Conservation (phyloP, 2,113 vertebrate species). For the Cyphomyrus plagiostoma region DNA sequence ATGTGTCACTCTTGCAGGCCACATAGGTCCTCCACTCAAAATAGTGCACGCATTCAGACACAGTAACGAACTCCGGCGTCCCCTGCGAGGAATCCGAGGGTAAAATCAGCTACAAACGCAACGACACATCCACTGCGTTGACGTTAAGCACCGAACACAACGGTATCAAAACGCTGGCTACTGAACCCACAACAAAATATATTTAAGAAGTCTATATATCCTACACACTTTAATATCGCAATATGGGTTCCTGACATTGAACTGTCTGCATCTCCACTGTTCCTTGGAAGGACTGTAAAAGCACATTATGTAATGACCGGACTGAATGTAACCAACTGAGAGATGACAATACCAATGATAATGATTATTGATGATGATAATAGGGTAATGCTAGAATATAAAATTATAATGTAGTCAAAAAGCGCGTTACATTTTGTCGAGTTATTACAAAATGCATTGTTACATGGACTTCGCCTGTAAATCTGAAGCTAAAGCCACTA, state of each 20-base stretch:
- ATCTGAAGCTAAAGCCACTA: neutral
- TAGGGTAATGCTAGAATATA: neutral
- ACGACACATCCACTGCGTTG: neutral
- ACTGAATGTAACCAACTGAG: neutral
- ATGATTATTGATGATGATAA: neutral
- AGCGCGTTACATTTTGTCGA: neutral
- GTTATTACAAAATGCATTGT: neutral
- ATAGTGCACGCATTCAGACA: conserved; percentile 82
- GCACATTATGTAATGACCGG: neutral
- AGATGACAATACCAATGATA: neutral
- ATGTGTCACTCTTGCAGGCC: conserved; percentile 78
- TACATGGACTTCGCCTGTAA: neutral
- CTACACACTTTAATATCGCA: neutral
- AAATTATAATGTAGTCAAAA: neutral
- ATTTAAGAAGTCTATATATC: neutral
- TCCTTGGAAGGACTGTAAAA: neutral
- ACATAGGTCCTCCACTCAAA: conserved; percentile 88
- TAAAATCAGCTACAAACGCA: neutral
- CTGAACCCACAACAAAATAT: neutral
- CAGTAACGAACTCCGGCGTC: conserved; percentile 82
- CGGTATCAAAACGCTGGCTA: neutral
- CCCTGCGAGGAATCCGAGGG: conserved; percentile 61
- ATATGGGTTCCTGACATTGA: neutral
- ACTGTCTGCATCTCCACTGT: neutral
- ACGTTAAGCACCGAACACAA: neutral